A percentile compares a stretch with the other conserved stretches of the same genome.
These are phyloP conservation scores for Brachionus calyciflorus DNA, from an alignment of 1,140 invertebrate species.

Conservation along the genomic window DNA sequence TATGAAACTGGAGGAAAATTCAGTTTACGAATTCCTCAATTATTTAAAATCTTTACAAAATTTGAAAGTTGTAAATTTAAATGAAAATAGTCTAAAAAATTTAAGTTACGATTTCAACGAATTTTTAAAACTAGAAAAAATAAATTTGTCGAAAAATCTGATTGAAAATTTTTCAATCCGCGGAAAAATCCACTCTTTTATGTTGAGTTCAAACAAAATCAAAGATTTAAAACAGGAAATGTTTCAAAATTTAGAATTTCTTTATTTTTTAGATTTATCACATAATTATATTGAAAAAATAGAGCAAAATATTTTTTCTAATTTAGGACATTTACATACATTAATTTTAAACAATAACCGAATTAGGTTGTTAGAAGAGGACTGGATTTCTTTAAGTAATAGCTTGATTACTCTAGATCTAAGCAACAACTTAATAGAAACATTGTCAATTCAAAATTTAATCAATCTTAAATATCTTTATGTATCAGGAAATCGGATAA, in stretches of 20 bases:
- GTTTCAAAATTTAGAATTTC: background rate
- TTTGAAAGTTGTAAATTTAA: too few relatives aligned
- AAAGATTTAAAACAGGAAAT: background rate
- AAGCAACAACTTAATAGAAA: slow-evolving; percentile 3
- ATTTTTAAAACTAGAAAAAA: too few relatives aligned
- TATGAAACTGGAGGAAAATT: background rate
- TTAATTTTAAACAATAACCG: background rate
- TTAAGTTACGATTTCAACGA: too few relatives aligned
- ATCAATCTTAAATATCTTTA: background rate
- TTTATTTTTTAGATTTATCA: background rate
- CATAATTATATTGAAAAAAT: background rate
- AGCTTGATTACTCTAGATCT: background rate
- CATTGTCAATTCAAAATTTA: slow-evolving; percentile 1
- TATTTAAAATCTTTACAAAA: background rate
- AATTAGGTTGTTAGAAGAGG: background rate
- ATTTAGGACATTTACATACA: background rate
- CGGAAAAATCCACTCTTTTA: background rate
- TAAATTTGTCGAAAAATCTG: too few relatives aligned
- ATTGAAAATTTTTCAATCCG: background rate
- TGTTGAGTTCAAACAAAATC: background rate
- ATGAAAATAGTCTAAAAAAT: too few relatives aligned
- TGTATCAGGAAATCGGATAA: background rate
- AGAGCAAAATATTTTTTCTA: background rate
- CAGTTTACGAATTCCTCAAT: background rate
- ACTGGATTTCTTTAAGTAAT: background rate